Base-by-base conservation (phyloP, 2,113 vertebrate species). In the Cercocebus atys region DNA sequence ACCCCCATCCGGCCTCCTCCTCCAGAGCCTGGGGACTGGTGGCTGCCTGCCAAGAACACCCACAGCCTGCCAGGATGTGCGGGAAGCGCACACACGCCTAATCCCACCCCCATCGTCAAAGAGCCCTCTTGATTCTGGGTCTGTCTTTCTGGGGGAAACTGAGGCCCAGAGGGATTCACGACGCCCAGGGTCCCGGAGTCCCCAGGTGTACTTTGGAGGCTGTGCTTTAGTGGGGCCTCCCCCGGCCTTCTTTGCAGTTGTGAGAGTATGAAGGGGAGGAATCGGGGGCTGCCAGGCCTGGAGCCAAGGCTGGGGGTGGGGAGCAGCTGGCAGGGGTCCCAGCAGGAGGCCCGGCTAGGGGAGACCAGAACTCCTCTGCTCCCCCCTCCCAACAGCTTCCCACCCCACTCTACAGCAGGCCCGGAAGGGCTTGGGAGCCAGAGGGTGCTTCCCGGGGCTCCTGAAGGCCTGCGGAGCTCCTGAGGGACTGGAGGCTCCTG, bases 31-130 rank as follows among this genome's bases (percentile, higher is more conserved):
- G 3, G 45, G 72, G 5, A 47, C 78, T 20, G 32, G 47, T 9
- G 3, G 55, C 35, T 45, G 75, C 43, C 47, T n/a, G 72, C 88
- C 45, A 45, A 27, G 75, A 66, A 23, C 6, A 10, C 73, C 90
- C 93, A 81, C 64, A 5, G 96, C 68, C 82, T 45, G 64, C 79
- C 59, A n/a, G 84, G 55, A 64, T 8, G 3, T 2, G 6, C 13
- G 2, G 40, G 50, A 50, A 27, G 10, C 0, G 1, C 1, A 8
- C 8, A 14, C 57, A 17, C 0, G 76, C 68, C 81, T 4, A 18
- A 3, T 70, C 59, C 81, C 43, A 50, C 32, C 81, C 61, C 35
- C 59, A 13, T 6, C 61, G 47, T 2, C 50, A 40, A 0, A 8
- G 59, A 13, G 1, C 47, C 35, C 59, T 82, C 35, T 14, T 2